phyloP scores from a whole-genome alignment of 2,797 vertebrate species.

The Atherinosoma microstoma region DNA sequence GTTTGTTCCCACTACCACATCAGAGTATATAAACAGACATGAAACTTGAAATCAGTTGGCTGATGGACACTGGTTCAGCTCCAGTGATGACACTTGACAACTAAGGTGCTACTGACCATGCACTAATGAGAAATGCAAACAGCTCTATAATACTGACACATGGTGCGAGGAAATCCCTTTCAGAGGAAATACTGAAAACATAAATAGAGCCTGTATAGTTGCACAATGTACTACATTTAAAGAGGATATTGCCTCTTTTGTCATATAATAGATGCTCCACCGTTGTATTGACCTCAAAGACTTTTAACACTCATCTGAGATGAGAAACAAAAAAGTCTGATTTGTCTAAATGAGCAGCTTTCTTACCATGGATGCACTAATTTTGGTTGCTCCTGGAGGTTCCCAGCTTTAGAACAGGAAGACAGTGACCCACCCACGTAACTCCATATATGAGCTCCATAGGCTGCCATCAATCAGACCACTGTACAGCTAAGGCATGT shows the following conservation, averaged over 20 bases:
- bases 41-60: constrained; percentile 70
- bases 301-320: constrained; percentile 1
- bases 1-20: constrained; percentile 21
- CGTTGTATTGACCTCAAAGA: neutral
- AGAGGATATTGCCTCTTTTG: neutral
- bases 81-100: constrained; percentile 56
- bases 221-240: neutral
- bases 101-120: constrained; percentile 22
- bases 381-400: constrained; percentile 56
- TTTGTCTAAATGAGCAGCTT: constrained; percentile 52
- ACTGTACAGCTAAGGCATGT: constrained; percentile 56
- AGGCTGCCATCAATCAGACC: constrained; percentile 71
- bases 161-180: neutral
- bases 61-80: constrained; percentile 41
- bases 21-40: constrained; percentile 64
- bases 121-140: constrained; percentile 46
- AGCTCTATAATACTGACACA: constrained; percentile 8
- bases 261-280: neutral
- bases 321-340: constrained; percentile 27
- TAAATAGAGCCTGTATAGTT: neutral
- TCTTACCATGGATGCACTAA: constrained; percentile 62
- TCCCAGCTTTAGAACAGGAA: constrained; percentile 64
- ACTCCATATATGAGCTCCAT: constrained; percentile 78
- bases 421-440: constrained; percentile 58
- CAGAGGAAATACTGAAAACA: neutral